A percentile compares a stretch with the other conserved stretches of the same genome.
Conservation (phyloP, 2,797 vertebrate genomes). For the Trematocara caparti region DNA sequence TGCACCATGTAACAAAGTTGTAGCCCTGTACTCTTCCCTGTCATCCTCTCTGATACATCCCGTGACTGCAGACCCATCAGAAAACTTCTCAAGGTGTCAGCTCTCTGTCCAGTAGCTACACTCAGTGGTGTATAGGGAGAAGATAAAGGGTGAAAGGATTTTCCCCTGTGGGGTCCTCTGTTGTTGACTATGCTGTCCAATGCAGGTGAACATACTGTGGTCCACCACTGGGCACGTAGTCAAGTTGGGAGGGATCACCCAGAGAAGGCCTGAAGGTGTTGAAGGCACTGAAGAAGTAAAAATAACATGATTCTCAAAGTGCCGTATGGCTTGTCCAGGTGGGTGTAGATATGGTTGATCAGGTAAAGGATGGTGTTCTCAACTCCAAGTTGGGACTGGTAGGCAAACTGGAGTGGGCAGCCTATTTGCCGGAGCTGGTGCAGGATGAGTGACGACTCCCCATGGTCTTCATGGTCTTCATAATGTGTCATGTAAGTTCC, state of each 20-base stretch:
- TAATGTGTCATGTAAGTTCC: not conserved
- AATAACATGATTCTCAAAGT: not conserved
- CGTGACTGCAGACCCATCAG: not conserved
- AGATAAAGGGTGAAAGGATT: not conserved
- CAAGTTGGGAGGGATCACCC: not conserved
- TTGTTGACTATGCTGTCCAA: not conserved
- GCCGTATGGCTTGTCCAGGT: not conserved
- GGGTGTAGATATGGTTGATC: not conserved
- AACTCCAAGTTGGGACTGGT: not conserved
- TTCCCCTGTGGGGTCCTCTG: not conserved
- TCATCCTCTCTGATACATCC: not conserved
- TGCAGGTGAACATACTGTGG: not conserved
- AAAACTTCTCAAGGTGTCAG: not conserved
- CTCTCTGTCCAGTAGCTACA: not conserved
- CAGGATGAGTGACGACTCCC: not conserved
- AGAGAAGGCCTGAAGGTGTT: not conserved
- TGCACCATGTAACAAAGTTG: not conserved
- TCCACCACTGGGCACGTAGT: not conserved
- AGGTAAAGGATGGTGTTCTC: not conserved
- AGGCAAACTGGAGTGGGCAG: not conserved
- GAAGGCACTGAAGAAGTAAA: not conserved
- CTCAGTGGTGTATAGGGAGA: not conserved
- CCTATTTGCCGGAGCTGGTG: rapidly evolving
- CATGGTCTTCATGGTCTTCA: not conserved
- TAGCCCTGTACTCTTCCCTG: not conserved